Percentiles rank a stretch among this genome's conserved stretches.
phyloP scores from a whole-genome alignment of 2,888 invertebrate genomes.

The Rhagophthalmus giganteus region DNA sequence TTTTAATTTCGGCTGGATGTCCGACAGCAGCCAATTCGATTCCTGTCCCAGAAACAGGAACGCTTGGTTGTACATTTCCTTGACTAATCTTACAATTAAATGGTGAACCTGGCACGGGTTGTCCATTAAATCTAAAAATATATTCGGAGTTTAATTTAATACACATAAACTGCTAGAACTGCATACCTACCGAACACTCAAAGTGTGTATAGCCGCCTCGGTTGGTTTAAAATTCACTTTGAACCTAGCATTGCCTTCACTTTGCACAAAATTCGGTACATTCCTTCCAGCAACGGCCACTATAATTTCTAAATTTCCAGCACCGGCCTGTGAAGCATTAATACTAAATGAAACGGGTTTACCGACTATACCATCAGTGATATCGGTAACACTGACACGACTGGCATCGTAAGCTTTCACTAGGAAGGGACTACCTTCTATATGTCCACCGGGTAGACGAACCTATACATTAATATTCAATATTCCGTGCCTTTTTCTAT shows the following conservation, averaged over 20 bases:
- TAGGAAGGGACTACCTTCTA: constrained; percentile 93
- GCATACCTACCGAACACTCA: constrained; percentile 76
- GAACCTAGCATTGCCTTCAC: constrained; percentile 95
- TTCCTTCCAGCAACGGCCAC: constrained; percentile 95
- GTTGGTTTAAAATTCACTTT: constrained; percentile 94
- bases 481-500: no score
- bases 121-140: constrained; percentile 65
- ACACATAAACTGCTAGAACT: no score
- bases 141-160: no score
- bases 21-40: constrained; percentile 72
- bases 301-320: constrained; percentile 96
- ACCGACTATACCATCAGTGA: constrained; percentile 86
- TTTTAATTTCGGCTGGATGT: constrained; percentile 63
- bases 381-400: constrained; percentile 92
- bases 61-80: constrained; percentile 65
- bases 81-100: constrained; percentile 82
- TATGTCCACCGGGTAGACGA: constrained; percentile 71
- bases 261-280: constrained; percentile 97
- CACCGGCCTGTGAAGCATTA: constrained; percentile 79
- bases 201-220: constrained; percentile 86
- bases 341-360: constrained; percentile 94
- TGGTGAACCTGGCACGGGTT: constrained; percentile 87
- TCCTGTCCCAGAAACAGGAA: constrained; percentile 66
- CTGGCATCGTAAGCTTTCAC: constrained; percentile 95
- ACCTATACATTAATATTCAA: constrained; percentile 51